These are phyloP conservation scores for Leucoptera coffeella DNA, from an alignment of 2,888 invertebrate species.

Conservation along the genomic window DNA sequence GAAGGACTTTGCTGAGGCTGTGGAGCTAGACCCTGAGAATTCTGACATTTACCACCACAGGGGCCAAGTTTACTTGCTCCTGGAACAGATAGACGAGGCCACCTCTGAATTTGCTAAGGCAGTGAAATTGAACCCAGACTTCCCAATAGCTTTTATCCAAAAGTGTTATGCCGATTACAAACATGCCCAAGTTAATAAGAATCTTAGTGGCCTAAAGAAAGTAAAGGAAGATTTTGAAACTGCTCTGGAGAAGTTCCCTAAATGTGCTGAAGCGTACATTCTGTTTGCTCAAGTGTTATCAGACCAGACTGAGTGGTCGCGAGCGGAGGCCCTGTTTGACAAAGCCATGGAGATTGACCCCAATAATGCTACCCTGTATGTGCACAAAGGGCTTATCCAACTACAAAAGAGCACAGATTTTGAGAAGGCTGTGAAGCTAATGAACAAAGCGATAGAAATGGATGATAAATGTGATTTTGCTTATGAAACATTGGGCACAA, in stretches of 20 bases:
- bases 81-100: slow-evolving; percentile 78
- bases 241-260: slow-evolving; percentile 72
- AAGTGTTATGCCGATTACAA: slow-evolving; percentile 87
- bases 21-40: slow-evolving; percentile 69
- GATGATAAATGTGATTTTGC: slow-evolving; percentile 93
- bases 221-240: slow-evolving; percentile 69
- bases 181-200: slow-evolving; percentile 55
- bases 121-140: slow-evolving; percentile 73
- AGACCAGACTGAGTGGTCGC: slow-evolving; percentile 76
- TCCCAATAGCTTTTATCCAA: slow-evolving; percentile 82
- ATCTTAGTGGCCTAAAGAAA: slow-evolving; percentile 55
- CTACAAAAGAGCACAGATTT: slow-evolving; percentile 83
- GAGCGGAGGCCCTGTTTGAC: slow-evolving; percentile 77
- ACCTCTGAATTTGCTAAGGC: slow-evolving; percentile 78
- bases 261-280: slow-evolving; percentile 80
- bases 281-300: slow-evolving; percentile 86
- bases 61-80: slow-evolving; percentile 78
- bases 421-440: slow-evolving; percentile 68
- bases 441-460: slow-evolving; percentile 76
- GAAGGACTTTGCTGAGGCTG: slow-evolving; percentile 73
- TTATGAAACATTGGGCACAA: slow-evolving; percentile 90
- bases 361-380: slow-evolving; percentile 76
- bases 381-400: slow-evolving; percentile 78
- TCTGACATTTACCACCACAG: slow-evolving; percentile 90
- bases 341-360: slow-evolving; percentile 79